Percentiles rank a stretch among this genome's conserved stretches.
These are phyloP conservation scores for Neoitamus cyanurus DNA, from an alignment of 2,888 invertebrate species.

Conservation along the genomic window DNA sequence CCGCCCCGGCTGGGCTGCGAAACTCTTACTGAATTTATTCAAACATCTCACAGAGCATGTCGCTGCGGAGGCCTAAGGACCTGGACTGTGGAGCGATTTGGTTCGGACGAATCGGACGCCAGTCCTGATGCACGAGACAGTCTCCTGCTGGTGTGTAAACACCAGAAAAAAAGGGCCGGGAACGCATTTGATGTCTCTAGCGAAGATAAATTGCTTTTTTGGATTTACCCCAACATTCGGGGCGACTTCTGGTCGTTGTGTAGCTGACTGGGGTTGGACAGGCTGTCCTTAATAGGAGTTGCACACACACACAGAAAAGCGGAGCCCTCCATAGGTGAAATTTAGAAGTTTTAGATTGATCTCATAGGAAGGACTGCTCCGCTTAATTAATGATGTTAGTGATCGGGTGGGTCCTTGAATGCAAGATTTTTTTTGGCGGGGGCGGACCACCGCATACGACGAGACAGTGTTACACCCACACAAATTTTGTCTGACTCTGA, in stretches of 20 bases:
- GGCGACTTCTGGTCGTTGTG: conserved; percentile 1
- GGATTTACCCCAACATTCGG: background rate
- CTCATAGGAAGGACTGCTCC: background rate
- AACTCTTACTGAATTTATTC: background rate
- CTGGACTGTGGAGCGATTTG: background rate
- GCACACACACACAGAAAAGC: background rate
- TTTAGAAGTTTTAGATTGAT: conserved; percentile 31
- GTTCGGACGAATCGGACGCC: background rate
- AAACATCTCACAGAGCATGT: background rate
- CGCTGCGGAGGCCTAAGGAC: background rate
- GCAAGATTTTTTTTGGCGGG: background rate
- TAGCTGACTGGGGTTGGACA: conserved; percentile 25
- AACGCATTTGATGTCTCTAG: conserved; percentile 37
- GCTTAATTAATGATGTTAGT: conserved; percentile 31
- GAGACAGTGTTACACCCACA: background rate
- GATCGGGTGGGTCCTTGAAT: conserved; percentile 2
- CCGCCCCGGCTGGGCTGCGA: background rate
- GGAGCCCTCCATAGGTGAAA: background rate
- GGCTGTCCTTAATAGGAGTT: conserved; percentile 2
- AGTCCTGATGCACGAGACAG: background rate
- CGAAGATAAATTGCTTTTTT: conserved; percentile 42
- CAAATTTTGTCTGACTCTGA: conserved; percentile 17
- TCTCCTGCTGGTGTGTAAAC: conserved; percentile 16
- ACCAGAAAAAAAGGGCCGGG: background rate
- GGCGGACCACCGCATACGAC: conserved; percentile 2